These are phyloP conservation scores for Lycopodina hypogea DNA, from an alignment of 37 sponge, comb jelly and placozoan species.

Conservation along the genomic window DNA sequence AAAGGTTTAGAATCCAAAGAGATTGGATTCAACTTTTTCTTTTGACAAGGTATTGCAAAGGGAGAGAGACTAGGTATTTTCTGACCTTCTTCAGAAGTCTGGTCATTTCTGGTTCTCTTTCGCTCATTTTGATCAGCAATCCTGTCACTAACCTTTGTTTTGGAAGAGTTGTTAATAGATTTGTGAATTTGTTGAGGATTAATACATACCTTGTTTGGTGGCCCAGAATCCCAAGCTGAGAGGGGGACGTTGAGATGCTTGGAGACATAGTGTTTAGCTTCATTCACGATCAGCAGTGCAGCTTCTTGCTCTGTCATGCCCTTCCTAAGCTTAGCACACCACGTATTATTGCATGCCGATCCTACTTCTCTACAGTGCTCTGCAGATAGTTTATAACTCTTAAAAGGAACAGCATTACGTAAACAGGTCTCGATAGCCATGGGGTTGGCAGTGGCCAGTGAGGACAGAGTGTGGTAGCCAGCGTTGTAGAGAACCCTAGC, in stretches of 20 bases:
- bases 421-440: conserved; percentile 65
- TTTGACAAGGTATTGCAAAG: no score
- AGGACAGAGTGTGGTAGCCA: conserved; percentile 79
- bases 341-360: conserved; percentile 26
- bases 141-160: background rate
- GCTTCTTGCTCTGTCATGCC: conserved; percentile 80
- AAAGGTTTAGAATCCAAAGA: no score
- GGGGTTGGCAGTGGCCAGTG: conserved; percentile 81
- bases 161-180: background rate
- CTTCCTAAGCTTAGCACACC: conserved; percentile 75
- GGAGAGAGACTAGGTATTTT: no score
- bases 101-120: background rate
- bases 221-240: conserved; percentile 33
- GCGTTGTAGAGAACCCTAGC: conserved; percentile 94
- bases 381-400: conserved; percentile 39
- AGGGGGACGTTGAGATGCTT: conserved; percentile 52
- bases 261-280: conserved; percentile 74
- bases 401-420: conserved; percentile 83
- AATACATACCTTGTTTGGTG: background rate
- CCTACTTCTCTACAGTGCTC: background rate
- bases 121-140: background rate
- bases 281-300: conserved; percentile 68
- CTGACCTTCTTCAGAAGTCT: no score
- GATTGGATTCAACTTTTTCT: no score
- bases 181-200: background rate